phyloP scores from a whole-genome alignment of 2,797 vertebrate species.

The Distichodus sexfasciatus region DNA sequence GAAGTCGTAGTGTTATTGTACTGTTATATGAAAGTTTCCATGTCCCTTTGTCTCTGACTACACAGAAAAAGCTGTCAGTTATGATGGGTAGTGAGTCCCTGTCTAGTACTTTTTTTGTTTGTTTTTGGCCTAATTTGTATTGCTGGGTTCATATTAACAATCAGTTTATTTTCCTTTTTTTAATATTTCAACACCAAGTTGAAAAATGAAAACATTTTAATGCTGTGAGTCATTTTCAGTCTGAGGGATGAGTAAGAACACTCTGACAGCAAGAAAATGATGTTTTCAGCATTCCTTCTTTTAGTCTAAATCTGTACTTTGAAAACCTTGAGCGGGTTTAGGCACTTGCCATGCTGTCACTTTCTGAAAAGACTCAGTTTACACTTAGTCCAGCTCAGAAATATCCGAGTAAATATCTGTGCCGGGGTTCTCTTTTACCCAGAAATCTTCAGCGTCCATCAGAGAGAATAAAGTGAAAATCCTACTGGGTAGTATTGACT shows the following conservation, averaged over 20 bases:
- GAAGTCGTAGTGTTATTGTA: background rate
- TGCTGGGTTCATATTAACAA: slow-evolving; percentile 25
- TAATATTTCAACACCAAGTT: background rate
- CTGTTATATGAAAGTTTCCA: background rate
- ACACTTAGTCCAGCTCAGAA: background rate
- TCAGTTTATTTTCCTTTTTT: background rate
- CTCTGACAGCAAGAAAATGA: background rate
- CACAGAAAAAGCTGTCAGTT: background rate
- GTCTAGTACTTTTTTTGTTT: slow-evolving; percentile 20
- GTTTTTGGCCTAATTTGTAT: slow-evolving; percentile 28
- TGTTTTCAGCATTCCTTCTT: background rate
- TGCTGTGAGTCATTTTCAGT: background rate
- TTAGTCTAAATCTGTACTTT: background rate
- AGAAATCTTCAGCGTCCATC: background rate
- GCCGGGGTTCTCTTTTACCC: background rate
- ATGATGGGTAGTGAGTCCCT: slow-evolving; percentile 2
- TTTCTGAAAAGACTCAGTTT: background rate
- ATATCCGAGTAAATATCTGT: background rate
- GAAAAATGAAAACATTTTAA: background rate
- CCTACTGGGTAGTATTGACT: background rate
- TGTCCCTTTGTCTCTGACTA: slow-evolving; percentile 44
- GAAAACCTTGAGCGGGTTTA: background rate
- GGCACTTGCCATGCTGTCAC: background rate
- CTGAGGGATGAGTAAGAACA: background rate
- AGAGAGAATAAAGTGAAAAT: background rate